Base-by-base conservation (phyloP, 2,888 invertebrate genomes). In the Boloria euphrosyne region DNA sequence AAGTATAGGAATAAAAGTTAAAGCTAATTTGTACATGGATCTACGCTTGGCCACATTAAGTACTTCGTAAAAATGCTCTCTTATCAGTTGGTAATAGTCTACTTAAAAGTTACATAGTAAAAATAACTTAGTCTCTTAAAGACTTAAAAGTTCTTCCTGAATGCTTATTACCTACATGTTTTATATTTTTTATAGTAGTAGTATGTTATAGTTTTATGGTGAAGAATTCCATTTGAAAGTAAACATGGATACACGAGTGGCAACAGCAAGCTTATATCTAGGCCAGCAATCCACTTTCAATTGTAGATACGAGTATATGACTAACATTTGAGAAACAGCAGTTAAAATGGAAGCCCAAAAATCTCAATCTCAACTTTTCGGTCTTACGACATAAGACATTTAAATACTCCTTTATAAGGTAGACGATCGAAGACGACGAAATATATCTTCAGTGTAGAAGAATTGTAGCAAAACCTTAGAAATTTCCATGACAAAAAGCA, bases 1-100 rank as follows among this genome's bases (percentile, higher is more conserved):
- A 74, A 74, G 74, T 55, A 38, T 18, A 65, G 59, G 22, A 65
- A 59, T 66, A 64, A 68, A 54, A 49, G 51, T 22, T 59, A 13
- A 64, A 14, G 52, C 44, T 38, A 44, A 55, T 66, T 60, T 52
- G 44, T 46, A 49, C 16, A 3, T 16, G 43, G 22, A 44, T 38
- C 31, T 38, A 38, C 10, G 31, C 31, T 38, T 31, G 17, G n/a
- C 13, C n/a, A n/a, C 4, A 65, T 43, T 60, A n/a, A n/a, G n/a
- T n/a, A 61, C 13, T 16, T 50, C 7, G 43, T n/a, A 52, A 16
- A 46, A 51, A 2, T 38, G 16, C 17, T 59, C 27, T 47, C 27
- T 31, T 27, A 14, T 7, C 27, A 4, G 31, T 50, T 16, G 13
- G 13, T 47, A 47, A 22, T 22, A n/a, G 5, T 14, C 18, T 44